phyloP scores from a whole-genome alignment of 2,113 vertebrate genomes.

The Pyxicephalus adspersus region DNA sequence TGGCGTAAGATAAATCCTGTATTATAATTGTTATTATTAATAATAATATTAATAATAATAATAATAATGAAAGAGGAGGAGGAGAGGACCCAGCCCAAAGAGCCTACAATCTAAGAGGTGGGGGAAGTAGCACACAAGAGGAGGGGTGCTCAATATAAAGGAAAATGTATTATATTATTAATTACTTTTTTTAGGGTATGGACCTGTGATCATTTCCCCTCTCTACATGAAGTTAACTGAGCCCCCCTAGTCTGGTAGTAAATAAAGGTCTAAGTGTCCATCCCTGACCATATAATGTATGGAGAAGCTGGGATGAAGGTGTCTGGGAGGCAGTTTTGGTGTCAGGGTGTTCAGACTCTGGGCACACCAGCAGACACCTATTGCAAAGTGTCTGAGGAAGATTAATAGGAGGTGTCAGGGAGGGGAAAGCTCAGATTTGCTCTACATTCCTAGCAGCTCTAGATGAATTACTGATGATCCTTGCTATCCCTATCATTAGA shows the following conservation, averaged over 20 bases:
- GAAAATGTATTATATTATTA: too few relatives aligned
- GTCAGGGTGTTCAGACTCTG: slow-evolving; percentile 79
- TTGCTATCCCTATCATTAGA: slow-evolving; percentile 83
- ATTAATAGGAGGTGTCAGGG: slow-evolving; percentile 89
- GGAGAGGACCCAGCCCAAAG: too few relatives aligned
- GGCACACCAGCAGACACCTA: slow-evolving; percentile 84
- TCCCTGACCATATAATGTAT: background rate
- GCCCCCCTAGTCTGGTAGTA: background rate
- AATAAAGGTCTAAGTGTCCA: background rate
- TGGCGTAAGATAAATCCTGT: too few relatives aligned
- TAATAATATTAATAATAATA: too few relatives aligned
- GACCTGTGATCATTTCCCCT: too few relatives aligned
- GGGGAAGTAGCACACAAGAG: too few relatives aligned
- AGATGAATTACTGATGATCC: slow-evolving; percentile 89
- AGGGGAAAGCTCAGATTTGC: slow-evolving; percentile 83
- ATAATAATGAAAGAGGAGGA: too few relatives aligned
- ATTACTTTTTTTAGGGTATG: too few relatives aligned
- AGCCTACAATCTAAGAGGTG: too few relatives aligned
- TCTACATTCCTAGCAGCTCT: slow-evolving; percentile 84
- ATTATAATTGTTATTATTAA: too few relatives aligned
- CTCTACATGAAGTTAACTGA: background rate
- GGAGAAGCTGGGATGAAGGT: slow-evolving; percentile 75
- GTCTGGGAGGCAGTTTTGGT: slow-evolving; percentile 71
- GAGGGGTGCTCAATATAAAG: too few relatives aligned
- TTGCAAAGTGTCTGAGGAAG: slow-evolving; percentile 89